These are phyloP conservation scores for Epinotia demarniana DNA, from an alignment of 2,888 invertebrate genomes.

Conservation along the genomic window DNA sequence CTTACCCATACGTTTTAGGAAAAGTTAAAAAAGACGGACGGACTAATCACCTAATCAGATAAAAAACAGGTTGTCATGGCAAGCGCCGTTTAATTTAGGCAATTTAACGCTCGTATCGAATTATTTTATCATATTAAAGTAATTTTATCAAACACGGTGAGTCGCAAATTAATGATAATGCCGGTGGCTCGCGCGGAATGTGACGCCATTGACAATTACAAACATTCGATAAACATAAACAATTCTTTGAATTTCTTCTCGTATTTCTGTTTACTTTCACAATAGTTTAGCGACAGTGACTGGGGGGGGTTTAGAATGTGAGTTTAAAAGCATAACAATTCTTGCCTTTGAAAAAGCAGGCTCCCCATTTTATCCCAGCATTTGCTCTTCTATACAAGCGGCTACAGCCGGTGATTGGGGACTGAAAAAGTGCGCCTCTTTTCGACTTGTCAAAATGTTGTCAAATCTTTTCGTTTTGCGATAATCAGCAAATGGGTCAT, in stretches of 20 bases:
- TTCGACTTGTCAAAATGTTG: too few relatives aligned
- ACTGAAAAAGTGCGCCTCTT: too few relatives aligned
- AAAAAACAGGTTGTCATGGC: constrained; percentile 58
- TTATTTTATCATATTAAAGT: constrained; percentile 49
- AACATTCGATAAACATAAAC: constrained; percentile 65
- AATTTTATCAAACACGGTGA: constrained; percentile 61
- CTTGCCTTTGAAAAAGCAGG: not conserved
- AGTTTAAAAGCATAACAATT: not conserved
- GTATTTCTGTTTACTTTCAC: constrained; percentile 38
- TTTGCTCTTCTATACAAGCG: not conserved
- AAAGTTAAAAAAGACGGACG: too few relatives aligned
- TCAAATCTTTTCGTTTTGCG: too few relatives aligned
- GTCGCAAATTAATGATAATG: constrained; percentile 74
- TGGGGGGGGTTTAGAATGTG: not conserved
- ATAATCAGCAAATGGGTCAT: too few relatives aligned
- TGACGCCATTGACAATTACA: constrained; percentile 54
- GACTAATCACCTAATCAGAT: too few relatives aligned
- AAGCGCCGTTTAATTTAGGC: constrained; percentile 66
- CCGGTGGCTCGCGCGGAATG: constrained; percentile 60
- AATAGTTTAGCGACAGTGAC: constrained; percentile 6
- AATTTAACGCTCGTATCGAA: constrained; percentile 58
- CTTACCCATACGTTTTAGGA: too few relatives aligned
- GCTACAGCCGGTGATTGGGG: too few relatives aligned
- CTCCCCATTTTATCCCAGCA: not conserved
- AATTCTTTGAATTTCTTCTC: constrained; percentile 46